phyloP scores from a whole-genome alignment of 2,888 invertebrate species.

The Cryptocephalus primarius region DNA sequence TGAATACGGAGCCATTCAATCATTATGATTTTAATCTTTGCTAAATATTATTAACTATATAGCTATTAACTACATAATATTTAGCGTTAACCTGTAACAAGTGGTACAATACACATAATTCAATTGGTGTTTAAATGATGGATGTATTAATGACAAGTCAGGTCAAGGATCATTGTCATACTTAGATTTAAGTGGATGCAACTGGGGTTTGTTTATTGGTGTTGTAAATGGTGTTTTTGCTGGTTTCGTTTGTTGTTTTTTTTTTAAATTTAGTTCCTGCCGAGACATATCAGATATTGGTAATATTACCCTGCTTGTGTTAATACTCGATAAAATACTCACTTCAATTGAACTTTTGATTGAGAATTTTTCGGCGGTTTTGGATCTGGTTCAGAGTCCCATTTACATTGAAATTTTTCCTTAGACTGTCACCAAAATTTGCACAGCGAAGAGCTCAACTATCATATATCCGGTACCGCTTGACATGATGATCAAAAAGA shows the following conservation, averaged over 20 bases:
- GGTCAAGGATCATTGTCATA: neutral
- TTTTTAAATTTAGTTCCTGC: neutral
- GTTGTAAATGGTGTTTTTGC: too few relatives aligned
- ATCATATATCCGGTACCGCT: conserved; percentile 21
- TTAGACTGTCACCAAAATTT: conserved; percentile 21
- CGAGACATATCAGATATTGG: too few relatives aligned
- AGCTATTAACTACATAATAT: too few relatives aligned
- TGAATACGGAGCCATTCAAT: too few relatives aligned
- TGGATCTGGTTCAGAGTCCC: too few relatives aligned
- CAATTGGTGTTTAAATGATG: neutral
- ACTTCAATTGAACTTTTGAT: too few relatives aligned
- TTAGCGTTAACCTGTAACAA: neutral
- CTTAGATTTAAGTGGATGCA: neutral
- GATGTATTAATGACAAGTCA: neutral
- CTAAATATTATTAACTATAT: neutral
- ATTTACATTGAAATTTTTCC: too few relatives aligned
- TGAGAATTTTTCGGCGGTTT: too few relatives aligned
- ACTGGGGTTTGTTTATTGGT: neutral
- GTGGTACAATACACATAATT: neutral
- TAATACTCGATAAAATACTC: too few relatives aligned
- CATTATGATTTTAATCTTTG: too few relatives aligned
- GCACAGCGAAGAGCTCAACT: conserved; percentile 20
- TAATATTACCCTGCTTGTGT: too few relatives aligned
- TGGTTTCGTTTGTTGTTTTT: neutral
- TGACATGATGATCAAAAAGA: conserved; percentile 12